Conservation (phyloP, 1,140 invertebrate genomes). For the Bombyx mori region DNA sequence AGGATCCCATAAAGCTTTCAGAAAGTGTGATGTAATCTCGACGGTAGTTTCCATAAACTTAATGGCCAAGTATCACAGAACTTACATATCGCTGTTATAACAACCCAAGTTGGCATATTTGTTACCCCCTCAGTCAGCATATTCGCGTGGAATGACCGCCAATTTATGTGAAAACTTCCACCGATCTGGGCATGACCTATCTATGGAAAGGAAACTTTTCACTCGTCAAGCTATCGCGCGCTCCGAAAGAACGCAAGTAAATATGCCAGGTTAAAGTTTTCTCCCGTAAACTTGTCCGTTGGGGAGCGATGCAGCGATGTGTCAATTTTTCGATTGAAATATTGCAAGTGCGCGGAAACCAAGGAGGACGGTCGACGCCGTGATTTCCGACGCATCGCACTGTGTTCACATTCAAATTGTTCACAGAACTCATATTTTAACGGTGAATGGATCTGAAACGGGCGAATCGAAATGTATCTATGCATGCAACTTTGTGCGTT, state of each 20-base stretch:
- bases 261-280: conserved; percentile 67
- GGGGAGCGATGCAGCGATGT: conserved; percentile 50
- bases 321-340: conserved; percentile 67
- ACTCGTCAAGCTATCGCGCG: conserved; percentile 61
- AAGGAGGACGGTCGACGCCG: conserved; percentile 38
- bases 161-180: conserved; percentile 70
- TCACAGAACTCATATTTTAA: conserved; percentile 31
- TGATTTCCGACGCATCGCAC: conserved; percentile 32
- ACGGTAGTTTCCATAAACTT: conserved; percentile 66
- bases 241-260: conserved; percentile 52
- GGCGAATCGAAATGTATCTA: no score
- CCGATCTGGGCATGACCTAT: conserved; percentile 63
- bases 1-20: conserved; percentile 66
- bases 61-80: conserved; percentile 70
- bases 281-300: conserved; percentile 44
- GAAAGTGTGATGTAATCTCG: conserved; percentile 67
- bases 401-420: conserved; percentile 41
- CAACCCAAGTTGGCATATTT: conserved; percentile 70
- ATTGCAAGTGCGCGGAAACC: conserved; percentile 43
- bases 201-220: conserved; percentile 58
- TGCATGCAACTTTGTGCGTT: no score
- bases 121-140: conserved; percentile 69
- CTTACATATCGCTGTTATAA: conserved; percentile 69
- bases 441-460: background rate
- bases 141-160: conserved; percentile 69